Percentiles rank a stretch among this genome's conserved stretches.
These are phyloP conservation scores for Coelogynopora nodosa DNA, from an alignment of 2,888 invertebrate species.

Conservation along the genomic window DNA sequence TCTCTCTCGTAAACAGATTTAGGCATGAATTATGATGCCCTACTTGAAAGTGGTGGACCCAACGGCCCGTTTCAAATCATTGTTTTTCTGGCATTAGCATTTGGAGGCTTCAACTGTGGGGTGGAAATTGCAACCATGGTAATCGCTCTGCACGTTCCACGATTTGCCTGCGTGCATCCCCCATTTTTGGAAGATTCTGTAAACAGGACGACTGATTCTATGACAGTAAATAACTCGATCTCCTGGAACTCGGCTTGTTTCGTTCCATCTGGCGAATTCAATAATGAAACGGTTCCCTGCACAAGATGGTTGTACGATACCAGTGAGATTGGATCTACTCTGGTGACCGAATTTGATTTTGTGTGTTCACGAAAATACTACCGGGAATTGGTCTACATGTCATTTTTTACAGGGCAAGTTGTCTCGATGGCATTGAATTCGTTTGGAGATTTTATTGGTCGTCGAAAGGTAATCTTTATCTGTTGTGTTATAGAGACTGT, in stretches of 20 bases:
- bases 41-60: background rate
- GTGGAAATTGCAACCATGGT: slow-evolving; percentile 6
- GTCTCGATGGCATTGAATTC: background rate
- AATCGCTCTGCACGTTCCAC: background rate
- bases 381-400: background rate
- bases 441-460: background rate
- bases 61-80: background rate
- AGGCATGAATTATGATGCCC: background rate
- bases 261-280: background rate
- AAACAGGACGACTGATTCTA: background rate
- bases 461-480: background rate
- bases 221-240: too few relatives aligned
- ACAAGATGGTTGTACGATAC: background rate
- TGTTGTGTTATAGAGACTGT: background rate
- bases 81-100: background rate
- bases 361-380: background rate
- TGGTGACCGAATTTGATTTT: background rate
- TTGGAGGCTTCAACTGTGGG: background rate
- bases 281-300: background rate
- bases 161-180: background rate
- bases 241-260: background rate
- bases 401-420: background rate
- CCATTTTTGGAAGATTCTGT: background rate
- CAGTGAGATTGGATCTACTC: background rate
- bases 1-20: too few relatives aligned